Conservation (phyloP, 2,797 vertebrate species). For the Anguilla marmorata region DNA sequence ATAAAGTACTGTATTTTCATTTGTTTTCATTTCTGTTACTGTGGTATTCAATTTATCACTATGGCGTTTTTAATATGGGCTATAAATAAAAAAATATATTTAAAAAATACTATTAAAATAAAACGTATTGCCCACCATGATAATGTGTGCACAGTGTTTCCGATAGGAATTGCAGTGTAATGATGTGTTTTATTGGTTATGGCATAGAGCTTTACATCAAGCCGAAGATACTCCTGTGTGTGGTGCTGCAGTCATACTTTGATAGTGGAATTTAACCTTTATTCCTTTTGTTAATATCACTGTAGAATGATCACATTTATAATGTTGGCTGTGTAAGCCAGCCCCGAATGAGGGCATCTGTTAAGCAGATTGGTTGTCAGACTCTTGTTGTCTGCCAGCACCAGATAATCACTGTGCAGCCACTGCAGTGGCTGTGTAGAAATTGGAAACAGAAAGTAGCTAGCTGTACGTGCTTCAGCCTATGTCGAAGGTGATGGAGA, state of each 20-base stretch:
- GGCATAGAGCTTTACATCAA: background rate
- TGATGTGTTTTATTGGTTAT: background rate
- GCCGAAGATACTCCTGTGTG: background rate
- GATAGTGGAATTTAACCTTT: background rate
- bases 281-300: background rate
- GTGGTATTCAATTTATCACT: background rate
- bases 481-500: background rate
- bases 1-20: background rate
- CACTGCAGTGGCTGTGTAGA: background rate
- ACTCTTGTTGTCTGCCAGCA: background rate
- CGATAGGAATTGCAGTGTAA: background rate
- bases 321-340: background rate
- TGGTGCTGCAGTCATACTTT: background rate
- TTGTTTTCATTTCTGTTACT: background rate
- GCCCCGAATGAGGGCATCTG: background rate
- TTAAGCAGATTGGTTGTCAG: background rate
- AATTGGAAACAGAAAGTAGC: conserved; percentile 1
- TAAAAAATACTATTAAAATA: background rate
- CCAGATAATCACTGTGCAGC: background rate
- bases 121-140: background rate
- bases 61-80: background rate
- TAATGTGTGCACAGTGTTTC: background rate
- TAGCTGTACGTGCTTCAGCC: background rate
- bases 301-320: background rate
- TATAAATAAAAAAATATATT: background rate